Base-by-base conservation (phyloP, 2,797 vertebrate species). In the Pipistrellus pygmaeus region DNA sequence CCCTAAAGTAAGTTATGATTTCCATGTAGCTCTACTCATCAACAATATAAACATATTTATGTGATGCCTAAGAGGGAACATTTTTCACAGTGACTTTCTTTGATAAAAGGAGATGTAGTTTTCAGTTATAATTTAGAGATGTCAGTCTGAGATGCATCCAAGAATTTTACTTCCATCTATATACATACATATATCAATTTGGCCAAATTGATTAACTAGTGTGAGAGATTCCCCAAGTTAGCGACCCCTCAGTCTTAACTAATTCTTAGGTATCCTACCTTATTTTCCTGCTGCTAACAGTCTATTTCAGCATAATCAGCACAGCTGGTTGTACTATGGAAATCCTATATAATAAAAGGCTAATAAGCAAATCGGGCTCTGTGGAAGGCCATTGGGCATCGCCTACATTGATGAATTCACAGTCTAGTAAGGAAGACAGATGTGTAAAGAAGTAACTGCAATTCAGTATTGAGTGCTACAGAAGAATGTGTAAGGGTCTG, bases 1-100 rank as follows among this genome's bases (percentile, higher is more conserved):
- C 27, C 30, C 10, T 44, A 57, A 92, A 94, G 80, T 68, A 85
- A 57, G 41, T 73, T 72, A 35, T 35, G 53, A 95, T 76, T 88
- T 92, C 38, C 66, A 60, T 92, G 83, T 80, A 41, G 14, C 27
- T 55, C 14, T 27, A 9, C 53, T 90, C 57, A 60, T 95, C 83
- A 83, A 11, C 75, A 83, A 12, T 12, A 30, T 44, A 85, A 78
- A 57, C 3, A 51, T 87, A 84, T 89, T 35, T 88, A 85, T 94
- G 38, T 66, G n/a, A 60, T 46, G 27, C n/a, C 44, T 35, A 41
- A 60, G 44, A 87, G 23, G 32, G 2, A 66, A 30, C 27, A 35
- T 44, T 90, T 90, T 51, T 30, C 9, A 62, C 5, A 35, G 75
- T 72, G 62, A 53, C 38, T 90, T 23, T 55, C 23, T 92, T 69